Base-by-base conservation (phyloP, 2,888 invertebrate species). In the Hemaris fuciformis region DNA sequence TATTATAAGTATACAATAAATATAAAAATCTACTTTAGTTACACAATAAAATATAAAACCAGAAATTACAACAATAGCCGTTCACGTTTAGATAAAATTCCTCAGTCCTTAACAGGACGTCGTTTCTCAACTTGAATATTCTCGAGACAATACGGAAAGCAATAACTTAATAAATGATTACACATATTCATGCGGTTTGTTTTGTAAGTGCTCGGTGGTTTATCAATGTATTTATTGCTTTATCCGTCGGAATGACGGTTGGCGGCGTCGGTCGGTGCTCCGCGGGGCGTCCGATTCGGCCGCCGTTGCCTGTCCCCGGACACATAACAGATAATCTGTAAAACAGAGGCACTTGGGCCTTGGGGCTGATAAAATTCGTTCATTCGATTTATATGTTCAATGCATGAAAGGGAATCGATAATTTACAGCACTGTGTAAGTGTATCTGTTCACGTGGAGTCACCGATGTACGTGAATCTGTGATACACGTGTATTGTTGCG, bases 171-270 rank as follows among this genome's bases (percentile, higher is more conserved):
- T 78, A 77, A 81, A 81, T 76, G 72, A 78, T 77, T 78, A 77
- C 73, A 72, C 79, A 76, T 82, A n/a, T 80, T 79, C 82, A 82
- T 82, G 73, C 68, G 65, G n/a, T 82, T 79, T 77, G 81, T 81
- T 79, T 78, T 76, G 73, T 71, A 64, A 61, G 64, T 57, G 64
- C 68, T 61, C 45, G 75, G 75, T 69, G 72, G 77, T 81, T 79
- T 80, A 76, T 79, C 77, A 76, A 70, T 61, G 67, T 74, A 73
- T 62, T 64, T 64, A 66, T 64, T 66, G 59, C 65, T 66, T 60
- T 60, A 64, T 64, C 59, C 56, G 62, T 63, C 48, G n/a, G 43
- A 23, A 60, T 31, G 62, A 53, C 53, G 48, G 62, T 77, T 75
- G 71, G 76, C 73, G n/a, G 70, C 73, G 70, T 66, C 64, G 68